Evolutionary conservation across 2,113 vertebrate genomes (phyloP).

Genomic region (Eptesicus fuscus): DNA sequence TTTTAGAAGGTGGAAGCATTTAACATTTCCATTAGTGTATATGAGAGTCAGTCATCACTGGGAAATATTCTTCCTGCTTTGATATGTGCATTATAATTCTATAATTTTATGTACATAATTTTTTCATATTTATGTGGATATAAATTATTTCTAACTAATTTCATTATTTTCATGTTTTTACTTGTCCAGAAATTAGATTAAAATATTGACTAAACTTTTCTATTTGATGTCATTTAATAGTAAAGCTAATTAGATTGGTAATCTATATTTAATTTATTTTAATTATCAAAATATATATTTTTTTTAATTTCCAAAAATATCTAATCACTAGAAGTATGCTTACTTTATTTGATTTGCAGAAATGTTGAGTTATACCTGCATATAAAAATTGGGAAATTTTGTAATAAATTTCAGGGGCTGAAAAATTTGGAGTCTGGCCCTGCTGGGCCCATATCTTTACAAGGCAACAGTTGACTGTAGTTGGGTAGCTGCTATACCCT

Average conservation of each 20-base stretch:
- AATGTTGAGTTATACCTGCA: background rate
- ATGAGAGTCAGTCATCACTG: background rate
- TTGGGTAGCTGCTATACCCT: background rate
- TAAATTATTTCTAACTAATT: background rate
- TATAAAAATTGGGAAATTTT: background rate
- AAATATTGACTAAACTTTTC: background rate
- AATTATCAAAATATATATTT: background rate
- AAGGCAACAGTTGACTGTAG: background rate
- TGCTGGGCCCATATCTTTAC: background rate
- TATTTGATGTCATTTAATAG: background rate
- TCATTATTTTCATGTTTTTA: background rate
- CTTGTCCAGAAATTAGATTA: background rate
- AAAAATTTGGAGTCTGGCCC: background rate
- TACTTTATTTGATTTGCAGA: background rate
- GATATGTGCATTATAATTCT: background rate
- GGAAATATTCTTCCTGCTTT: background rate
- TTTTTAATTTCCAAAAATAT: background rate
- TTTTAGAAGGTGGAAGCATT: background rate
- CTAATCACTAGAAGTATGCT: background rate
- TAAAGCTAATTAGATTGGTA: background rate
- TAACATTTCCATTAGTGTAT: background rate
- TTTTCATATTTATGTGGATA: background rate
- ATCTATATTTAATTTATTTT: background rate
- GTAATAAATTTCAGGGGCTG: background rate
- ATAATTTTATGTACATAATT: background rate